Evolutionary conservation across 2,888 invertebrate species (phyloP).

Genomic region (Melanotus villosus): DNA sequence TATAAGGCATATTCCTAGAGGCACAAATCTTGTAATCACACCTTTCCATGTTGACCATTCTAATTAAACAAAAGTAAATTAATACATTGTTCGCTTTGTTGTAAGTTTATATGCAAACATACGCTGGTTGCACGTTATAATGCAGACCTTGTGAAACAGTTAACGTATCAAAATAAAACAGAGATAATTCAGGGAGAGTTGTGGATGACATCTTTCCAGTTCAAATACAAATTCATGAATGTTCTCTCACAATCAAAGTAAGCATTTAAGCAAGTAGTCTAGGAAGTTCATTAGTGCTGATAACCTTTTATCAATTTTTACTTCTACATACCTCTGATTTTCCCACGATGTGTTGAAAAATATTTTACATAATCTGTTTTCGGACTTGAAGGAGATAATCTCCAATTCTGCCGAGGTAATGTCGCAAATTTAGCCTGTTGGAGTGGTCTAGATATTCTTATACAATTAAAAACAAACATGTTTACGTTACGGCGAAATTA

Average conservation of each 20-base stretch:
- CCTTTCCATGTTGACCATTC: slow-evolving; percentile 76
- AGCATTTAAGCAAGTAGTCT: slow-evolving; percentile 8
- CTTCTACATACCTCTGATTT: slow-evolving; percentile 40
- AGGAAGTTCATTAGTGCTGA: slow-evolving; percentile 31
- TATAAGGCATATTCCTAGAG: slow-evolving; percentile 76
- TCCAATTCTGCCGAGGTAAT: not conserved
- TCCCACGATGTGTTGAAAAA: slow-evolving; percentile 35
- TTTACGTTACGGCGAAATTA: not conserved
- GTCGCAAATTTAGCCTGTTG: not conserved
- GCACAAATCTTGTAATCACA: slow-evolving; percentile 77
- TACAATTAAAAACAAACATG: not conserved
- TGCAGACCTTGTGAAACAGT: slow-evolving; percentile 36
- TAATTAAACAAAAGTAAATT: slow-evolving; percentile 45
- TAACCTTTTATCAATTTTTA: slow-evolving; percentile 33
- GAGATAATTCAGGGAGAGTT: slow-evolving; percentile 16
- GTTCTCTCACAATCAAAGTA: not conserved
- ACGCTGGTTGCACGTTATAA: slow-evolving; percentile 22
- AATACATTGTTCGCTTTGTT: not conserved
- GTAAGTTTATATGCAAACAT: slow-evolving; percentile 24
- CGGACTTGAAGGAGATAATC: not conserved
- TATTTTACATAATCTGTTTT: slow-evolving; percentile 12
- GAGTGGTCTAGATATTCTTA: not conserved
- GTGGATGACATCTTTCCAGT: slow-evolving; percentile 26
- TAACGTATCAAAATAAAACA: slow-evolving; percentile 25
- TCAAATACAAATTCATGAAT: slow-evolving; percentile 6